Conservation (phyloP, 2,888 invertebrate species). For the Drosophila formosana region DNA sequence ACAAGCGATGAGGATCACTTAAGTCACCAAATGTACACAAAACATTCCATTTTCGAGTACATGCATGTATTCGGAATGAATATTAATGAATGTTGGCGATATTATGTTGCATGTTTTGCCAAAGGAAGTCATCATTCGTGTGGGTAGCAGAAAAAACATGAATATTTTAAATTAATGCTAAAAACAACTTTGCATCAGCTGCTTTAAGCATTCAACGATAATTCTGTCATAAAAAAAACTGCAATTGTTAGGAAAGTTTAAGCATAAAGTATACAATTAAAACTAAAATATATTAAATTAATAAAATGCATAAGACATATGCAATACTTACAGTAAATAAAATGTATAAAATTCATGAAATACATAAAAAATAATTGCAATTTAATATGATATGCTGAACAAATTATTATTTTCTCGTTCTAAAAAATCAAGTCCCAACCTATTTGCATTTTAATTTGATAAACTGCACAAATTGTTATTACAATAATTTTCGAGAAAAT, state of each 20-base stretch:
- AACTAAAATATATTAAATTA: no score
- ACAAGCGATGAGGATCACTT: constrained; percentile 38
- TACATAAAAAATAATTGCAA: no score
- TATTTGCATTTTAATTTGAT: constrained; percentile 13
- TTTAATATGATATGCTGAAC: no score
- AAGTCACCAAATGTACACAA: constrained; percentile 14
- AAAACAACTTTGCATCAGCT: not conserved
- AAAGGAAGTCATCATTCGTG: constrained; percentile 26
- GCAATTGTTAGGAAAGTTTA: no score
- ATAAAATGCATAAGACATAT: no score
- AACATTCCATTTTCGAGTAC: constrained; percentile 13
- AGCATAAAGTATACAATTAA: no score
- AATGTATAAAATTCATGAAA: no score
- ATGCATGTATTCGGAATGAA: constrained; percentile 18
- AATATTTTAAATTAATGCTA: not conserved
- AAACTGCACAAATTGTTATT: constrained; percentile 8
- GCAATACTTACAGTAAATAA: no score
- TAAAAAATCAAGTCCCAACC: not conserved
- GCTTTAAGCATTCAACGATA: not conserved
- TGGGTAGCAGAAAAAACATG: not conserved
- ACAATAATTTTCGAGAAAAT: not conserved
- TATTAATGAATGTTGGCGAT: constrained; percentile 34
- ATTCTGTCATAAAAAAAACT: no score
- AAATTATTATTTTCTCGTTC: no score
- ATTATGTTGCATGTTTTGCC: constrained; percentile 17